Conservation (phyloP, 2,888 invertebrate genomes). For the Cloeon dipterum region DNA sequence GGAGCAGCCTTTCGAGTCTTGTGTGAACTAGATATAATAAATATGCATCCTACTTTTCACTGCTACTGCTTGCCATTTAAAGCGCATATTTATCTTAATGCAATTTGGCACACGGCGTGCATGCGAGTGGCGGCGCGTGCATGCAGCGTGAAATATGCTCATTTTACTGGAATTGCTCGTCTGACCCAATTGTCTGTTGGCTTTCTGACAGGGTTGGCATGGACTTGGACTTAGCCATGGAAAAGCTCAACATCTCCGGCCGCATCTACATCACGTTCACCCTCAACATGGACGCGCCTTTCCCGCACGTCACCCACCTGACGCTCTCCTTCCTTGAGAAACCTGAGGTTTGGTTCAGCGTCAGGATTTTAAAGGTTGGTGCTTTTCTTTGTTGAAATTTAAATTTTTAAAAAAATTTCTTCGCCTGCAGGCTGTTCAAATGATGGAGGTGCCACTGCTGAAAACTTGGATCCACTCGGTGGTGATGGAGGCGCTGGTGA, state of each 20-base stretch:
- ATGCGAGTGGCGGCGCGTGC: no score
- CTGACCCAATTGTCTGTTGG: no score
- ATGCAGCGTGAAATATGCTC: no score
- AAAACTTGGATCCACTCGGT: conserved; percentile 28
- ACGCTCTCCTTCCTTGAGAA: conserved; percentile 24
- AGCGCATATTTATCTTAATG: no score
- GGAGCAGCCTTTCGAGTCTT: no score
- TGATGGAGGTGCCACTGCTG: conserved; percentile 27
- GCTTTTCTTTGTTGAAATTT: neutral
- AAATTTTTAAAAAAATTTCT: neutral
- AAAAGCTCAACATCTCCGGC: conserved; percentile 23
- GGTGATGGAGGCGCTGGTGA: conserved; percentile 23
- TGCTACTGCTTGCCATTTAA: no score
- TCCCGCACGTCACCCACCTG: conserved; percentile 25
- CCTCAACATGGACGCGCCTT: conserved; percentile 23
- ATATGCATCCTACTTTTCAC: no score
- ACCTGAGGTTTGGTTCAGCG: conserved; percentile 28
- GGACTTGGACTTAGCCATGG: conserved; percentile 24
- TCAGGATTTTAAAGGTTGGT: conserved; percentile 18
- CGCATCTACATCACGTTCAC: conserved; percentile 21
- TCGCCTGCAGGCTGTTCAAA: conserved; percentile 17
- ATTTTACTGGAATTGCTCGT: no score
- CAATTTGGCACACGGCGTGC: no score
- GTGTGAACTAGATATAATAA: no score
- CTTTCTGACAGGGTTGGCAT: conserved; percentile 25